Conservation (phyloP, 2,888 invertebrate species). For the Mimachlamys varia region DNA sequence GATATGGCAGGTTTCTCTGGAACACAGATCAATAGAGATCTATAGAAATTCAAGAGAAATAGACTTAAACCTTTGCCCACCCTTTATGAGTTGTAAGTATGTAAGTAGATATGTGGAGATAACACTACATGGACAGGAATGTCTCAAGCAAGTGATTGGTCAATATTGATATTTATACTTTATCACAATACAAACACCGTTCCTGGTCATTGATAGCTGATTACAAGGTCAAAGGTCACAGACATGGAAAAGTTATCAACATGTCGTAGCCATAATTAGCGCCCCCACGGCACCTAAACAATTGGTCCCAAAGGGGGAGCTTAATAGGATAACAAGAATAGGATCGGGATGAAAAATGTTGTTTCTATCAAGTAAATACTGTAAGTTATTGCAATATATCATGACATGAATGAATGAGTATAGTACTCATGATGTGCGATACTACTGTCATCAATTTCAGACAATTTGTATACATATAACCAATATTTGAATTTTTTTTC, state of each 20-base stretch:
- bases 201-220: background rate
- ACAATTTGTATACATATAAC: no score
- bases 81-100: background rate
- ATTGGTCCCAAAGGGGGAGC: no score
- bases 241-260: background rate
- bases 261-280: background rate
- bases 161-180: slow-evolving; percentile 21
- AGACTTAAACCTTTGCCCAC: background rate
- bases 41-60: background rate
- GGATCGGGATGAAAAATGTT: no score
- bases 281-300: no score
- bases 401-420: no score
- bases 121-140: background rate
- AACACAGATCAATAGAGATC: background rate
- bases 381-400: no score
- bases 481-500: no score
- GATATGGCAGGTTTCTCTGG: background rate
- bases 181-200: slow-evolving; percentile 12
- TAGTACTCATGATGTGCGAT: no score
- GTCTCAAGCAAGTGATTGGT: background rate
- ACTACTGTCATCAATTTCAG: no score
- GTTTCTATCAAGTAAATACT: no score
- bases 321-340: no score
- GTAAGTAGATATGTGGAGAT: background rate
- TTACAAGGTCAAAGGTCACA: slow-evolving; percentile 1